phyloP scores from a whole-genome alignment of 2,888 invertebrate genomes.

The Hemicrepidius hirtus region DNA sequence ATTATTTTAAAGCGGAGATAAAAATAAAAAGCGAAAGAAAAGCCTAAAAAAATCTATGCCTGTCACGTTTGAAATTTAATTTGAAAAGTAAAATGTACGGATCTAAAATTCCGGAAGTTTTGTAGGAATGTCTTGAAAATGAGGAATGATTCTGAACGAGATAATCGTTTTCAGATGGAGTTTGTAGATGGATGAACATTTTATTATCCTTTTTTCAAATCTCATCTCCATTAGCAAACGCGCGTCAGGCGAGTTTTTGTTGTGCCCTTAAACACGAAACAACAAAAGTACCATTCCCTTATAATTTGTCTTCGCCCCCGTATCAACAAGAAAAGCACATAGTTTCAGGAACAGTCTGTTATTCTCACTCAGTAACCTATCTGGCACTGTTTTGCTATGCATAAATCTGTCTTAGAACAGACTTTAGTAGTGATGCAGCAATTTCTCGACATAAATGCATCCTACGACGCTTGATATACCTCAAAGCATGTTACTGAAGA shows the following conservation, averaged over 20 bases:
- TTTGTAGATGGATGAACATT: conserved; percentile 62
- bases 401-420: not conserved
- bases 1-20: conserved; percentile 14
- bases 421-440: conserved; percentile 3
- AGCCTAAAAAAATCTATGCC: conserved; percentile 52
- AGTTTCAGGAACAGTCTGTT: conserved; percentile 8
- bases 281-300: conserved; percentile 42
- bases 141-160: conserved; percentile 62
- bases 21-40: conserved; percentile 20
- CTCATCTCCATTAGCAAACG: conserved; percentile 57
- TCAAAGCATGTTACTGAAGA: not conserved
- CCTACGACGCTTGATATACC: conserved; percentile 11
- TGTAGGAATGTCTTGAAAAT: conserved; percentile 58
- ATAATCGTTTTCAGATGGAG: conserved; percentile 62
- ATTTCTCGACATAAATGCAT: conserved; percentile 22
- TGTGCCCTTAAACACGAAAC: conserved; percentile 49
- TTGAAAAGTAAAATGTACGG: conserved; percentile 58
- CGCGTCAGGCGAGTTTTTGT: conserved; percentile 53
- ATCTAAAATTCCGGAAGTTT: conserved; percentile 60
- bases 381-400: conserved; percentile 14
- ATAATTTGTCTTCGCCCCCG: conserved; percentile 38
- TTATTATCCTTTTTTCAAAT: conserved; percentile 60
- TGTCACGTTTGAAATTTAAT: conserved; percentile 60
- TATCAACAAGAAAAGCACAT: conserved; percentile 8
- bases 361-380: conserved; percentile 9